phyloP scores from a whole-genome alignment of 2,113 vertebrate species.

The Microcebus jonahi region DNA sequence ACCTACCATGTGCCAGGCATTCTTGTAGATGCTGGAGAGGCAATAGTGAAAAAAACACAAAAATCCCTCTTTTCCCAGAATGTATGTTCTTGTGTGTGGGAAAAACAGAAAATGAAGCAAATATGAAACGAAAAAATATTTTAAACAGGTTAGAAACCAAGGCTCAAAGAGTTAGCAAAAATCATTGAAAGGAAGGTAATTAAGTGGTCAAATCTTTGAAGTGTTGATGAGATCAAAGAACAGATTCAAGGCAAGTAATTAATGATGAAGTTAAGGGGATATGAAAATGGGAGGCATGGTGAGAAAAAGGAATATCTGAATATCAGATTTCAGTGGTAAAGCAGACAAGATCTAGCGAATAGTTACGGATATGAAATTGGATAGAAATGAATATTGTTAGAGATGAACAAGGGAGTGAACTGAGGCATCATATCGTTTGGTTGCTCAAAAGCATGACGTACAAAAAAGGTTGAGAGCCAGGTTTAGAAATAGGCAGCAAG shows the following conservation, averaged over 20 bases:
- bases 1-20: neutral
- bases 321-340: neutral
- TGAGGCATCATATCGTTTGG: neutral
- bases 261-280: neutral
- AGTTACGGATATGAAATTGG: neutral
- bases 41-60: neutral
- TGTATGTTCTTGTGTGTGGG: neutral
- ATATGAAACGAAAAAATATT: neutral
- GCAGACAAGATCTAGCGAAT: neutral
- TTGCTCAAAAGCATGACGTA: neutral
- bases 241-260: neutral
- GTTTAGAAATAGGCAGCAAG: neutral
- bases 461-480: neutral
- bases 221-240: neutral
- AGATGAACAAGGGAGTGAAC: neutral
- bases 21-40: neutral
- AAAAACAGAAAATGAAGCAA: neutral
- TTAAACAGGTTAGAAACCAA: neutral
- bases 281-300: neutral
- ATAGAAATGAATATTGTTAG: neutral
- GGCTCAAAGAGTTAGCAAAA: neutral
- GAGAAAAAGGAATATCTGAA: neutral
- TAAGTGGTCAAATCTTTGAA: neutral
- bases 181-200: neutral
- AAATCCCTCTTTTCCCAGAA: neutral